Percentiles rank a stretch among this genome's conserved stretches.
Conservation (phyloP, 2,797 vertebrate species). For the Hozukius guyotensis region DNA sequence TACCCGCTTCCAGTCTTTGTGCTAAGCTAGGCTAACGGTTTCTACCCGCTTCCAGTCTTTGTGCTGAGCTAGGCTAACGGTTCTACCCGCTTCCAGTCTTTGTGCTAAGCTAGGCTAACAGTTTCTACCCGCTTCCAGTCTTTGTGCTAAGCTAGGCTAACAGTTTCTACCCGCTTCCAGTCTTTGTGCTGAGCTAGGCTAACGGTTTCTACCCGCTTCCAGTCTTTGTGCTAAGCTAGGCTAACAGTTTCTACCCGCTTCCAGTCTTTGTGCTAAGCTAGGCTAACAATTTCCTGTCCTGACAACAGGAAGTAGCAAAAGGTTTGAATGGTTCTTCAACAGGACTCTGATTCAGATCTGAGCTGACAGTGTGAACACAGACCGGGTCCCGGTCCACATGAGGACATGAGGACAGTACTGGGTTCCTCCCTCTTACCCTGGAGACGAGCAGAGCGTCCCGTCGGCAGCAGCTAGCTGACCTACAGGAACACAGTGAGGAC, state of each 20-base stretch:
- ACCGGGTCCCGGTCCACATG: background rate
- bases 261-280: too few relatives aligned
- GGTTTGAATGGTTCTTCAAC: background rate
- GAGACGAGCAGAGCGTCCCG: background rate
- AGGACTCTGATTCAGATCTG: background rate
- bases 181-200: background rate
- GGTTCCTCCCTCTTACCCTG: background rate
- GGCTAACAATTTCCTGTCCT: background rate
- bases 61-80: background rate
- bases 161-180: too few relatives aligned
- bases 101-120: background rate
- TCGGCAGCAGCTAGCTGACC: background rate
- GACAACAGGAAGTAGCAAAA: background rate
- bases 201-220: too few relatives aligned
- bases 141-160: too few relatives aligned
- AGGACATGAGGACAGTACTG: background rate
- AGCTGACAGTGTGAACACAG: background rate
- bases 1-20: too few relatives aligned
- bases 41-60: too few relatives aligned
- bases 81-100: too few relatives aligned
- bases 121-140: too few relatives aligned
- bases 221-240: too few relatives aligned
- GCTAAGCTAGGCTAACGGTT: too few relatives aligned
- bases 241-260: too few relatives aligned
- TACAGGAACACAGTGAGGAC: background rate